Conservation (phyloP, 1,140 invertebrate genomes). For the Epicauta chinensis region DNA sequence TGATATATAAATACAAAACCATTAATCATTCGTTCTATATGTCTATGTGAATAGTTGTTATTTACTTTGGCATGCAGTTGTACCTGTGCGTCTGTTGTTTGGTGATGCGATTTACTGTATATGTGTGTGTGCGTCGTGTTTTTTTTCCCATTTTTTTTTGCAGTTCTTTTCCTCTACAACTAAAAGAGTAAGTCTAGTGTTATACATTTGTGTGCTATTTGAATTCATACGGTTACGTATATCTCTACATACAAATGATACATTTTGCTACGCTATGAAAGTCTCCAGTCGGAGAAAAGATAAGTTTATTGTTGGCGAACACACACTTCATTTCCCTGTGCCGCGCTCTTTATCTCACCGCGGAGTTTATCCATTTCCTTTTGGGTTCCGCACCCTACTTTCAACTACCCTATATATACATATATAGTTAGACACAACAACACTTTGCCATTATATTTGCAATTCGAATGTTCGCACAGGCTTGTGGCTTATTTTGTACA, state of each 20-base stretch:
- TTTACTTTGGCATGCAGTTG: conserved; percentile 6
- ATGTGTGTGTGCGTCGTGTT: background rate
- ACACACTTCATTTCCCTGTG: conserved; percentile 37
- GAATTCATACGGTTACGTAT: conserved; percentile 26
- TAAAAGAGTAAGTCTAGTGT: conserved; percentile 5
- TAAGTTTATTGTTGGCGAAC: conserved; percentile 37
- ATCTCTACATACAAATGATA: conserved; percentile 35
- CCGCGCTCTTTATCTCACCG: conserved; percentile 34
- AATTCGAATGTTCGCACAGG: conserved; percentile 30
- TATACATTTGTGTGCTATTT: conserved; percentile 27
- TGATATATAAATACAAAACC: conserved; percentile 19
- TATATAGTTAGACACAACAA: too few species aligned
- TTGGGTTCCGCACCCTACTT: conserved; percentile 25
- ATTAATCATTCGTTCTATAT: conserved; percentile 17
- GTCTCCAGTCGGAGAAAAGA: conserved; percentile 34
- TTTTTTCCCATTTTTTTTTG: background rate
- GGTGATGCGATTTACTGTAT: background rate
- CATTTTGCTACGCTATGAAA: conserved; percentile 32
- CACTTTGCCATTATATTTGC: conserved; percentile 33
- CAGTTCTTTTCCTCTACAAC: background rate
- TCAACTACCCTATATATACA: conserved; percentile 7
- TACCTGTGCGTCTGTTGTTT: conserved; percentile 11
- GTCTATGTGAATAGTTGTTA: background rate
- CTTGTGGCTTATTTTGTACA: conserved; percentile 14
- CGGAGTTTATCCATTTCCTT: conserved; percentile 38